Evolutionary conservation across 2,113 vertebrate genomes (phyloP), one percentile per base, ranked within the genome.

Genomic region (Cnemophilus loriae): DNA sequence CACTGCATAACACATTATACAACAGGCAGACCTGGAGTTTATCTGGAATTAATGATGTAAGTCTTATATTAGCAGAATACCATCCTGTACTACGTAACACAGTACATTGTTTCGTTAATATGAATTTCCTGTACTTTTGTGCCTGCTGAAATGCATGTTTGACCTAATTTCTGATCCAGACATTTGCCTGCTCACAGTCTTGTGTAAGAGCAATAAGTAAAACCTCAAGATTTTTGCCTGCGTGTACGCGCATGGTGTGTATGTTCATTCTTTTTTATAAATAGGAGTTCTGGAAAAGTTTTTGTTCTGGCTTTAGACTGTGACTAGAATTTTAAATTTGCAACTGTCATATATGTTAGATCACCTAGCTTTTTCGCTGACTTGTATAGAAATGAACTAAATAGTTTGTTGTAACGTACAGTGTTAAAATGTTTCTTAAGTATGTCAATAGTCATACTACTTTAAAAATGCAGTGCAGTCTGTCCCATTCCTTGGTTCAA

Each of bases 131-230:
- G 92, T 71, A 93, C 86, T 96, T 84, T 69, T 12, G 74, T 98
- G 96, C 94, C 93, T 97, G 95, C 96, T 63, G 47, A 97, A 95
- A 89, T 97, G 97, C 95, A 97, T 95, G 95, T 96, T 97, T 97
- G 97, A 98, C 97, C 97, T 97, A 95, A 97, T 97, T 98, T 97
- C 95, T 97, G 94, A 94, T 89, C 88, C 59, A 73, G 76, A 89
- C 84, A 74, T 91, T 96, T 94, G 65, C 84, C 87, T 93, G 82
- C 88, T 96, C 50, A 47, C 59, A 83, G 84, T 77, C 92, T 95
- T 90, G 71, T 91, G 87, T 91, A 92, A 96, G 83, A 97, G 92
- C 92, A 96, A 85, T 95, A 95, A 93, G 89, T 71, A 90, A 95
- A 94, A 90, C 87, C 89, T 94, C 87, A 90, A 95, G 87, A 88